Base-by-base conservation (phyloP, 64 coral and sea anemone species). In the Pachyseris speciosa region DNA sequence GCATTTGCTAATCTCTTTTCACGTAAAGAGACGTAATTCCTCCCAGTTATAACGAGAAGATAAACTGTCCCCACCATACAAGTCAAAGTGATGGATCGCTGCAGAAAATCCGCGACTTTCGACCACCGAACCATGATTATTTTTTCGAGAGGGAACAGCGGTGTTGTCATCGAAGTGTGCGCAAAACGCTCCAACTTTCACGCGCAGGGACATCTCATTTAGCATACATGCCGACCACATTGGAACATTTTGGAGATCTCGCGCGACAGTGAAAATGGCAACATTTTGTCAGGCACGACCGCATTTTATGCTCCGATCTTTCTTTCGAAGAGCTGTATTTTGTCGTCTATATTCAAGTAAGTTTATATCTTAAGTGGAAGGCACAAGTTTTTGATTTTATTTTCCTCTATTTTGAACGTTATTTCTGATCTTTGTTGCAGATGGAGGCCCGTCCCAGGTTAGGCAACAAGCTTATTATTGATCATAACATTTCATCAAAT, bases 1-100 rank as follows among this genome's bases (percentile, higher is more conserved):
- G 86, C 59, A 17, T 86, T 93, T 34, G 75, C 91, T 16, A 80
- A 69, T 32, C 95, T 83, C 61, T 77, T 93, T 59, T 93, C 59
- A 34, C 91, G 88, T 42, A 93, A 25, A 47, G 89, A 16, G 19
- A 94, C 88, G 9, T 86, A 86, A 33, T 92, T 92, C 44, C 86
- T 66, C 6, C 84, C 78, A 36, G 95, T 55, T 26, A 80, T 37
- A 34, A 65, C 38, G 30, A 97, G 61, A 0, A 97, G 80, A 85
- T 88, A 89, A 47, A 93, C 64, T 67, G 86, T 70, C 13, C 72
- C 41, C 1, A 69, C 86, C 67, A 87, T 85, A 37, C 92, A 80
- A 9, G 91, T 88, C 30, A 97, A 94, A 40, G 95, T 67, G 78
- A 97, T 79, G 17, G 95, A 86, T 72, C 72, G 93, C 43, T 97